Base-by-base conservation (phyloP, 2,113 vertebrate species). In the Gavialis gangeticus region DNA sequence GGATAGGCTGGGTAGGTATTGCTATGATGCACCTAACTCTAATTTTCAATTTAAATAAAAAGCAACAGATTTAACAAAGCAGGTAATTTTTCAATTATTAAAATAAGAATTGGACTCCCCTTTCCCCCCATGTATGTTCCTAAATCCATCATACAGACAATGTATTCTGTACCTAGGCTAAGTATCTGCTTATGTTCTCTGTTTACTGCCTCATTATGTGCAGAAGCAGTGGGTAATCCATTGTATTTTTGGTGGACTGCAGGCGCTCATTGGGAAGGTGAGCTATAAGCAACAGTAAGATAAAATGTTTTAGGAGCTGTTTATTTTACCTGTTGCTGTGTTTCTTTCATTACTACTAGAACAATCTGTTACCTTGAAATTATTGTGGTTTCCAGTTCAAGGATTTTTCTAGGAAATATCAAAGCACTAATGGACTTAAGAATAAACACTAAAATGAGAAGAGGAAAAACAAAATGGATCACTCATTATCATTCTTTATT, bases 201-300 rank as follows among this genome's bases (percentile, higher is more conserved):
- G 57, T 46, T 62, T 67, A 57, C 16, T 57, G 34, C 17, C 89
- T 76, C 62, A 83, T 88, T 85, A 85, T 24, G 67, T 3, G 12
- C 24, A 77, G 60, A 30, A 94, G 78, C 37, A 92, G 92, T 18
- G 56, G 13, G 64, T 89, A 64, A 96, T 59, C 15, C 87, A 15
- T 60, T 85, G 80, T 94, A 19, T 87, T 90, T 73, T 89, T 56
- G 21, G 64, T 24, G 92, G 7, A 8, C 79, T 9, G 3, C 59
- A 93, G 2, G 46, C 2, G 57, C 30, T 90, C 59, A 90, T 83
- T 76, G 75, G 12, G 73, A 95, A 93, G 25, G 87, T 37, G 84
- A 55, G 4, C 76, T 63, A 77, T 21, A 89, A 67, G 28, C 3
- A 92, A 77, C 4, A 85, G 37, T 0, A 63, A 34, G 83, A 76